Conservation (phyloP, 2,113 vertebrate species). For the Psilopsiagon aymara region DNA sequence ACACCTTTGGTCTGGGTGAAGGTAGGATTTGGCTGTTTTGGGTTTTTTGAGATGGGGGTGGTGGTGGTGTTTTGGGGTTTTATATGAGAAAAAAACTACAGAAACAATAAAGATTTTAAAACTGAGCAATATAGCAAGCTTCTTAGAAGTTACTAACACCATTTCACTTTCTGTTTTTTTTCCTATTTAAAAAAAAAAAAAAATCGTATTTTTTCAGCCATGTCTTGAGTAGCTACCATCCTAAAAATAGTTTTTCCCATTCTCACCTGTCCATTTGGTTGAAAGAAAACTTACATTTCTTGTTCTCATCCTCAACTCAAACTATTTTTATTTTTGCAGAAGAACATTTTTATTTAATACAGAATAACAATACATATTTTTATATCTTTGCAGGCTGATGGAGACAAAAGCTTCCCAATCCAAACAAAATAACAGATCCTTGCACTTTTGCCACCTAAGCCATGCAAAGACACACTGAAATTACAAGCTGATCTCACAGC, state of each 20-base stretch:
- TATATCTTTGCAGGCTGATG: not conserved
- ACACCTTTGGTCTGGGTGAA: not conserved
- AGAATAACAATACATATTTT: not conserved
- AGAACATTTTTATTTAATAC: not conserved
- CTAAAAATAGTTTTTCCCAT: not conserved
- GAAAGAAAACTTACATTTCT: not conserved
- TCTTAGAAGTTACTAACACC: not conserved
- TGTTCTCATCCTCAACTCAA: not conserved
- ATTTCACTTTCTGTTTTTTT: not conserved
- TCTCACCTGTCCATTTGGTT: not conserved
- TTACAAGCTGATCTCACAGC: not conserved
- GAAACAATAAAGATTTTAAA: not conserved
- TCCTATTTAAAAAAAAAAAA: not conserved
- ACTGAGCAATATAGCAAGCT: not conserved
- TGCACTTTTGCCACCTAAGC: not conserved
- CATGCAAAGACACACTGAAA: not conserved
- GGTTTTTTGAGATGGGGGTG: not conserved
- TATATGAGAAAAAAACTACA: not conserved
- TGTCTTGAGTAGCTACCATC: not conserved
- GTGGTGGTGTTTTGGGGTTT: rapidly evolving
- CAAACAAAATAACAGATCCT: not conserved
- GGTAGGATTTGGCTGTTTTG: rapidly evolving
- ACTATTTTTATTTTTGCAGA: not conserved
- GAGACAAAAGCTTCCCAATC: not conserved
- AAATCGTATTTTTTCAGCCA: not conserved